These are phyloP conservation scores for Stenolophus ochropezus DNA, from an alignment of 2,888 invertebrate genomes.

Conservation along the genomic window DNA sequence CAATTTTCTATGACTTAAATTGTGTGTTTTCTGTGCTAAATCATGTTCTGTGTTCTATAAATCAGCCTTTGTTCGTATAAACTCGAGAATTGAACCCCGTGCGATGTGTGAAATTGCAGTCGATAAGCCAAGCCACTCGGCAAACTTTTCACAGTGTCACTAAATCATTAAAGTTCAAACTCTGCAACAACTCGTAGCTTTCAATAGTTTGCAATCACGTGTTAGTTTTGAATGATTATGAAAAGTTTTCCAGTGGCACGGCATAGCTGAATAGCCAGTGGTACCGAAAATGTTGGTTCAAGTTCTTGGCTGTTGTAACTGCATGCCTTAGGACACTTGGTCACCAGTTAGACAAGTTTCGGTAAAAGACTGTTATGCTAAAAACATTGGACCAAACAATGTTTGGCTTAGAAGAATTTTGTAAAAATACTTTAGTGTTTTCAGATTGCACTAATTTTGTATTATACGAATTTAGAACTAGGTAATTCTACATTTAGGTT, in stretches of 20 bases:
- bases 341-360: slow-evolving; percentile 47
- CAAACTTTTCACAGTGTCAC: slow-evolving; percentile 35
- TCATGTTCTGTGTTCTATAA: too few species aligned
- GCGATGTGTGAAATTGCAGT: too few species aligned
- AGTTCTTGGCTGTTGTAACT: slow-evolving; percentile 31
- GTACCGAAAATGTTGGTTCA: slow-evolving; percentile 45
- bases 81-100: too few species aligned
- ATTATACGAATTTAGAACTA: slow-evolving; percentile 48
- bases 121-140: slow-evolving; percentile 4
- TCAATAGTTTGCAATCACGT: slow-evolving; percentile 32
- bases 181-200: slow-evolving; percentile 31
- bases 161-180: slow-evolving; percentile 3
- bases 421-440: slow-evolving; percentile 54
- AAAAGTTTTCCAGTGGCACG: slow-evolving; percentile 34
- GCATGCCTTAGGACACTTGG: slow-evolving; percentile 37
- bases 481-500: slow-evolving; percentile 7
- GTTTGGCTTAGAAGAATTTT: slow-evolving; percentile 58
- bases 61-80: too few species aligned
- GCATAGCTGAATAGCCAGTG: slow-evolving; percentile 42
- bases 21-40: too few species aligned
- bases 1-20: too few species aligned
- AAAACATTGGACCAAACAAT: slow-evolving; percentile 45
- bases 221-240: slow-evolving; percentile 38
- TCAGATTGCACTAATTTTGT: slow-evolving; percentile 51
- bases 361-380: slow-evolving; percentile 48